phyloP scores from a whole-genome alignment of 2,797 vertebrate genomes.

The Danio kyathit region DNA sequence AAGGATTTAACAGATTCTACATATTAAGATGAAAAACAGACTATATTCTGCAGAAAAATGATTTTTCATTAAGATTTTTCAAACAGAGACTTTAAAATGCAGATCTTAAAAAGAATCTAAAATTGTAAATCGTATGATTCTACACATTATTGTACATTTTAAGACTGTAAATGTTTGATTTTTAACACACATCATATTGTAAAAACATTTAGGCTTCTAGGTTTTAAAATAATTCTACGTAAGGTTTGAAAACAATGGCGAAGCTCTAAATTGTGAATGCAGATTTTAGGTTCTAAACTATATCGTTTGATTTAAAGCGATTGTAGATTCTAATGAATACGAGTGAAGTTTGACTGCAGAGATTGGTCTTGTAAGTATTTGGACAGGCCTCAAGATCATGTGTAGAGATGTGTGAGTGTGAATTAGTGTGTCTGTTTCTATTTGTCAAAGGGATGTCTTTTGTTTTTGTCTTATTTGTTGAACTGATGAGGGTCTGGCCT shows the following conservation, averaged over 20 bases:
- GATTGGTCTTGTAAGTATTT: constrained; percentile 21
- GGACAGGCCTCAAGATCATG: constrained; percentile 24
- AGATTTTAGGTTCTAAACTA: no score
- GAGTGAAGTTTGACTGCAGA: not conserved
- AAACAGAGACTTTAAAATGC: no score
- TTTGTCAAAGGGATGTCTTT: constrained; percentile 78
- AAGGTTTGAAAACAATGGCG: no score
- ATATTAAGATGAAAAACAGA: no score
- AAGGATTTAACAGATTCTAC: no score
- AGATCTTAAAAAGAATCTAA: not conserved
- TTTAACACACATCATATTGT: no score
- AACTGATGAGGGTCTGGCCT: constrained; percentile 50
- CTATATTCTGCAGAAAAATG: no score
- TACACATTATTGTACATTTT: not conserved
- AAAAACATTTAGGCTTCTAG: not conserved
- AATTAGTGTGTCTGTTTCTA: constrained; percentile 41
- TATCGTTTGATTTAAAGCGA: not conserved
- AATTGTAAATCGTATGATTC: not conserved
- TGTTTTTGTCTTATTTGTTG: constrained; percentile 49
- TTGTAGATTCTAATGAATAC: not conserved
- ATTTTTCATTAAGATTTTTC: no score
- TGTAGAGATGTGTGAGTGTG: constrained; percentile 12
- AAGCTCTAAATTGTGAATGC: not conserved
- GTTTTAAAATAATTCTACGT: not conserved
- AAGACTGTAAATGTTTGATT: not conserved